Evolutionary conservation across 2,113 vertebrate genomes (phyloP).

Genomic region (Isurus oxyrinchus): DNA sequence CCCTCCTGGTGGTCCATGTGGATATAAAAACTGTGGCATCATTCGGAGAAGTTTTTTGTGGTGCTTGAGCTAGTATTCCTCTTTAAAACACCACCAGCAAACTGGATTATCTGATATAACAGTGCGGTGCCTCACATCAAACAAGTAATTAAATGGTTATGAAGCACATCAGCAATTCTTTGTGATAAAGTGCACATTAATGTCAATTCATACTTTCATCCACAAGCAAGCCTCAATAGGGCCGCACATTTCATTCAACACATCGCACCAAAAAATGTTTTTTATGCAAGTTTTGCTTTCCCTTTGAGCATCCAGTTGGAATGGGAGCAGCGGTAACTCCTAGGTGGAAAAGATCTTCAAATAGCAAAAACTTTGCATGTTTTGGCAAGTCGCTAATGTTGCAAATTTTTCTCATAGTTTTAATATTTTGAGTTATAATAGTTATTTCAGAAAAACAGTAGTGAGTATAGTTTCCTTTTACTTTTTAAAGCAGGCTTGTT

Average conservation of each 20-base stretch:
- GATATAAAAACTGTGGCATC: neutral
- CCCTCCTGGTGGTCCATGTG: neutral
- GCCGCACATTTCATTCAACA: neutral
- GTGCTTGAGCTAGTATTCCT: neutral
- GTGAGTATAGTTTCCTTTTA: neutral
- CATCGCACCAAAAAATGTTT: neutral
- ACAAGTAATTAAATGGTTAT: neutral
- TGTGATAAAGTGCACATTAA: neutral
- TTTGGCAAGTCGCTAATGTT: neutral
- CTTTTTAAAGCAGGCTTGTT: neutral
- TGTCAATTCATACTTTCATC: neutral
- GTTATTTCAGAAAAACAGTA: too few relatives aligned
- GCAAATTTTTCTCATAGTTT: neutral
- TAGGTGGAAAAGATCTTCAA: neutral
- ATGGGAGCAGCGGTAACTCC: neutral
- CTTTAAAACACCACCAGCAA: neutral
- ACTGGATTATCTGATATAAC: neutral
- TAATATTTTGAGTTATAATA: neutral
- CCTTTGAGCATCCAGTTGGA: neutral
- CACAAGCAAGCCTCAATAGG: neutral
- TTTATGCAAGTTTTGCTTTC: neutral
- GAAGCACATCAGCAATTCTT: neutral
- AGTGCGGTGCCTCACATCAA: neutral
- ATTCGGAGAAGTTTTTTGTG: neutral
- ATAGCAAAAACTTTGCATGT: neutral